Conservation (phyloP, 2,797 vertebrate species). For the Anabacerthia variegaticeps region DNA sequence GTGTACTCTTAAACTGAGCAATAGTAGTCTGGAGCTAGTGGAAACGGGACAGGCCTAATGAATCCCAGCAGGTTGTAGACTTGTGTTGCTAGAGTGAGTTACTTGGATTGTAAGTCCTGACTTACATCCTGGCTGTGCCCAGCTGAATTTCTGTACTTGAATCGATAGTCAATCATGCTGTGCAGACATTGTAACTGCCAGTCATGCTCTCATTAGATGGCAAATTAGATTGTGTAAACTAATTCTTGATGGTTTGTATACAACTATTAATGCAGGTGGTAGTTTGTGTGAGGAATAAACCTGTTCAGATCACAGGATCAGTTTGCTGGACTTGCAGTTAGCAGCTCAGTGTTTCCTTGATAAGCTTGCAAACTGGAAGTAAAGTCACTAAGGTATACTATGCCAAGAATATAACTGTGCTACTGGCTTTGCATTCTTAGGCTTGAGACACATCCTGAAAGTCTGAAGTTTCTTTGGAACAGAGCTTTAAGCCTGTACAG, state of each 20-base stretch:
- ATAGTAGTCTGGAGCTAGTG: not conserved
- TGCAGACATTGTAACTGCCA: not conserved
- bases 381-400: not conserved
- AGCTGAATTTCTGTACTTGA: not conserved
- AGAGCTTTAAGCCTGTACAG: not conserved
- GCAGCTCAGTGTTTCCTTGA: not conserved
- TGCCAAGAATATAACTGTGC: not conserved
- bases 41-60: not conserved
- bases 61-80: not conserved
- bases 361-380: not conserved
- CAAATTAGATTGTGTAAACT: not conserved
- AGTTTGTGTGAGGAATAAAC: not conserved
- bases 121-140: not conserved
- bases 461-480: not conserved
- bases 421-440: not conserved
- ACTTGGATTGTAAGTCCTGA: not conserved
- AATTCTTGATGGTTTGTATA: not conserved
- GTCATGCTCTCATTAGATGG: not conserved
- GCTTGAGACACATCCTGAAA: not conserved
- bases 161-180: fast-evolving
- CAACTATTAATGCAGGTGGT: not conserved
- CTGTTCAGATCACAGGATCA: not conserved
- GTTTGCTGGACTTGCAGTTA: not conserved
- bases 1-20: not conserved
- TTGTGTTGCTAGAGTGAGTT: not conserved